These are phyloP conservation scores for Tauraco erythrolophus DNA, from an alignment of 2,113 vertebrate genomes.

Conservation along the genomic window DNA sequence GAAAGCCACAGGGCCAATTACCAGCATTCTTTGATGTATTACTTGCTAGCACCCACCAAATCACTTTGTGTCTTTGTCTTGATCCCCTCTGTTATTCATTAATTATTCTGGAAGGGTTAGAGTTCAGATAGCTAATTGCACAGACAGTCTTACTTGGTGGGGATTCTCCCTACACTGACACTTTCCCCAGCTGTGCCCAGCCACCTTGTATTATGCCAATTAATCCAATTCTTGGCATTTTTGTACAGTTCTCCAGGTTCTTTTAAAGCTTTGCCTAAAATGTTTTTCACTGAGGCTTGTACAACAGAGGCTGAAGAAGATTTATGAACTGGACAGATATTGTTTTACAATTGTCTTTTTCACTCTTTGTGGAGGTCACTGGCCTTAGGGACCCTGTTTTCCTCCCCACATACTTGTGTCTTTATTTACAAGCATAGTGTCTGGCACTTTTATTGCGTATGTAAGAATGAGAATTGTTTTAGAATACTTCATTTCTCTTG, in stretches of 20 bases:
- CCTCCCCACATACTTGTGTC: neutral
- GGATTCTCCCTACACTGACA: conserved; percentile 92
- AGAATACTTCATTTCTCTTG: neutral
- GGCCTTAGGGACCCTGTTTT: neutral
- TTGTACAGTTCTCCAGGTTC: conserved; percentile 79
- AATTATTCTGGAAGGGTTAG: conserved; percentile 98
- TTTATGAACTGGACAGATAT: conserved; percentile 36
- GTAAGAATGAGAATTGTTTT: neutral
- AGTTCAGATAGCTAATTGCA: conserved; percentile 97
- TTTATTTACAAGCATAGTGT: neutral
- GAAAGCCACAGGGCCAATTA: conserved; percentile 99
- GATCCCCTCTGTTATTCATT: conserved; percentile 99
- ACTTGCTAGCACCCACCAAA: conserved; percentile 92
- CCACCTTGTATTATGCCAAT: conserved; percentile 95
- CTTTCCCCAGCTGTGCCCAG: conserved; percentile 93
- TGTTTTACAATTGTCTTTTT: conserved; percentile 6
- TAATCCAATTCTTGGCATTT: conserved; percentile 94
- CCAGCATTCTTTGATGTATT: conserved; percentile 99
- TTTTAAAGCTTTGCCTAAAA: conserved; percentile 79
- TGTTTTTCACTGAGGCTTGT: conserved; percentile 65
- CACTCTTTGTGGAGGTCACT: neutral
- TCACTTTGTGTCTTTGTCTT: conserved; percentile 96
- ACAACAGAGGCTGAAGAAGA: conserved; percentile 40
- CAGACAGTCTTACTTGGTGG: conserved; percentile 91
- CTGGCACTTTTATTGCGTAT: neutral